phyloP scores from a whole-genome alignment of 2,888 invertebrate genomes.

The Vesta saturnalis region DNA sequence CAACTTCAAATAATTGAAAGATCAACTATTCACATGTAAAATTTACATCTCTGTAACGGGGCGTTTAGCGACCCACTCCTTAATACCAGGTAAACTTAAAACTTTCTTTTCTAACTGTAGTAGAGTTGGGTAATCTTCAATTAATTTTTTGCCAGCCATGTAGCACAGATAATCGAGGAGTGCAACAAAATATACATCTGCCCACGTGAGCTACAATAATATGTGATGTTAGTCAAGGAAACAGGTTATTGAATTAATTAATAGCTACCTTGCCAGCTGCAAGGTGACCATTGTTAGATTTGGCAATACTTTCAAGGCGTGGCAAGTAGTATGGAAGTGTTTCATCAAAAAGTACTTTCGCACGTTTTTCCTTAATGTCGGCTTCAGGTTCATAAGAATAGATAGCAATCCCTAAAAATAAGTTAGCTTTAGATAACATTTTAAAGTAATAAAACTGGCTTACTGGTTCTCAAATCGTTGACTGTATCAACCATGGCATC shows the following conservation, averaged over 20 bases:
- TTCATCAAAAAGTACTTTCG: slow-evolving; percentile 62
- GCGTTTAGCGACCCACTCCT: too few relatives aligned
- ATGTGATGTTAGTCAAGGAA: too few relatives aligned
- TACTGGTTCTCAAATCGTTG: slow-evolving; percentile 69
- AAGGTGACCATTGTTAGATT: slow-evolving; percentile 69
- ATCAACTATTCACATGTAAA: too few relatives aligned
- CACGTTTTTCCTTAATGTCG: slow-evolving; percentile 63
- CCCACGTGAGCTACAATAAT: neutral
- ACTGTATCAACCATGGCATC: slow-evolving; percentile 71
- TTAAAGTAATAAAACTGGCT: slow-evolving; percentile 47
- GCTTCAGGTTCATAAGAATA: slow-evolving; percentile 67
- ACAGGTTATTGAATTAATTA: too few relatives aligned
- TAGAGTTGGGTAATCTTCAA: neutral
- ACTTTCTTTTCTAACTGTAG: neutral
- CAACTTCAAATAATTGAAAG: too few relatives aligned
- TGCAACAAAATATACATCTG: neutral
- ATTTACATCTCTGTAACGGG: too few relatives aligned
- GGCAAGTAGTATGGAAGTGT: slow-evolving; percentile 67
- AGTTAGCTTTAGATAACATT: neutral
- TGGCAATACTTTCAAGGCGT: slow-evolving; percentile 66
- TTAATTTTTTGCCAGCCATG: neutral
- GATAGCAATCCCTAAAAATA: slow-evolving; percentile 61
- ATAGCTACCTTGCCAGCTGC: slow-evolving; percentile 53
- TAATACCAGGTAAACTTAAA: neutral
- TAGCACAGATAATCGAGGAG: neutral